These are phyloP conservation scores for Ciconia maguari DNA, from an alignment of 2,113 vertebrate genomes.

Conservation along the genomic window DNA sequence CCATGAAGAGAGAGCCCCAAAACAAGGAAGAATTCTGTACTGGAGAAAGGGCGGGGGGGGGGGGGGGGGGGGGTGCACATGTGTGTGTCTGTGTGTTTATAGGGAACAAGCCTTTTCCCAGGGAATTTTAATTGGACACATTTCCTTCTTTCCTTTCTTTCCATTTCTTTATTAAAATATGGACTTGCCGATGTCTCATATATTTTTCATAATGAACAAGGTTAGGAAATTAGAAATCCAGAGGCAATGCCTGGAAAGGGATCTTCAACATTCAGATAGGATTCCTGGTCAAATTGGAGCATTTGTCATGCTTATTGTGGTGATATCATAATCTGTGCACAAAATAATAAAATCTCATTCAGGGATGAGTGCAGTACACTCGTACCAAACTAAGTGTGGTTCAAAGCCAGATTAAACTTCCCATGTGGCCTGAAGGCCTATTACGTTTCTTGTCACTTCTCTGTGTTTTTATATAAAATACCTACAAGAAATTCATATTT, in stretches of 20 bases:
- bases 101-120: background rate
- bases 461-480: background rate
- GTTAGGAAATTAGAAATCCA: background rate
- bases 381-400: background rate
- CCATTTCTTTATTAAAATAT: background rate
- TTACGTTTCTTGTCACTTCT: background rate
- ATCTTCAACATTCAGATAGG: background rate
- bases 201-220: background rate
- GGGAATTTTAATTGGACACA: background rate
- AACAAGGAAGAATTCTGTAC: background rate
- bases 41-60: background rate
- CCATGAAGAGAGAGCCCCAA: background rate
- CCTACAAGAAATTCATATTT: constrained; percentile 4
- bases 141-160: background rate
- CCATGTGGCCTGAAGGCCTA: background rate
- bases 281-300: background rate
- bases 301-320: constrained; percentile 12
- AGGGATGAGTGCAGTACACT: background rate
- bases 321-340: background rate
- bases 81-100: accelerated
- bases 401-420: background rate
- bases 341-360: constrained; percentile 1
- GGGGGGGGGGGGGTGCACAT: accelerated
- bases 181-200: background rate
- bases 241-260: background rate